Evolutionary conservation across 1,140 invertebrate genomes (phyloP), one percentile per base, ranked within the genome.

Genomic region (Onthophagus taurus): DNA sequence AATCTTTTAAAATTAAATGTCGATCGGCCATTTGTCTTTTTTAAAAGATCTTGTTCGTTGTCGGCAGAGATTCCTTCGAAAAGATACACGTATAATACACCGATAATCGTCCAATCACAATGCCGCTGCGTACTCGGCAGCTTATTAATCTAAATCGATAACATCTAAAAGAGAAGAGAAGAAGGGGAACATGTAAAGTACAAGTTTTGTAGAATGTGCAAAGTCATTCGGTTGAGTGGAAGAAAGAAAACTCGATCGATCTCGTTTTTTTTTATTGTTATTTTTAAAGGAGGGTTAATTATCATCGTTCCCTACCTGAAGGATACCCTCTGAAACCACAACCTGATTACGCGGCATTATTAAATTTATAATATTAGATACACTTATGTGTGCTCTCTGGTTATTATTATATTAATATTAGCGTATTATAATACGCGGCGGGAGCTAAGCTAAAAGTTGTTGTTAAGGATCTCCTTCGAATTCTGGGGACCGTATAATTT

Each of bases 91-190:
- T 26, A 19, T 38, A 38, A 38, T 38, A n/a, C 16, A 26, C 24
- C 31, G 20, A 20, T 23, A 38, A 38, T 38, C 48, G 38, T 46
- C 51, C 55, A 55, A 57, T 57, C 55, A 53, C 55, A 55, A 55
- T 57, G 55, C 48, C 42, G 50, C 50, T 55, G 50, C 52, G 55
- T 57, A 57, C 48, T 53, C 55, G 52, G 55, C 50, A 55, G 55
- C 55, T 53, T 55, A 57, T 57, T 57, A 57, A 57, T 57, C 45
- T 39, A 49, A 48, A 53, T 53, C 53, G 55, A 57, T 57, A 48
- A 45, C n/a, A 57, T 57, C 54, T 9, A 17, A 35, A 3, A 16
- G 18, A 17, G 2, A 35, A 13, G 11, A 13, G 17, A 35, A 16
- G 2, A 35, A 4, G 31, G 13, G 6, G 31, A 33, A 13, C 33